A percentile compares a stretch with the other conserved stretches of the same genome.
Conservation (phyloP, 2,888 invertebrate species). For the Notodonta dromedarius region DNA sequence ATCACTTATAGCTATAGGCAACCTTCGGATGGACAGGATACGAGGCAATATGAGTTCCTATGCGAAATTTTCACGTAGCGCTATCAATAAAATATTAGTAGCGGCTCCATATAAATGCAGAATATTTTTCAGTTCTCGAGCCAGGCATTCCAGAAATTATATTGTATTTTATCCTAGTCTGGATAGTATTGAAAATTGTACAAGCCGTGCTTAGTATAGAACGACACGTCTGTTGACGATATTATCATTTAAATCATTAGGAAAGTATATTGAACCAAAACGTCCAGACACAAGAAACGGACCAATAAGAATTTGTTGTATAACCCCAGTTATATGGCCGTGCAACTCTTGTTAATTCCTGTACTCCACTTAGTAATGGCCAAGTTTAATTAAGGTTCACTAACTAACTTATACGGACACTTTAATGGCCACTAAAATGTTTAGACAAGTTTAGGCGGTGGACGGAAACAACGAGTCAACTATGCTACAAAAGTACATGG, state of each 20-base stretch:
- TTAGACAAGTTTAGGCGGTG: neutral
- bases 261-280: neutral
- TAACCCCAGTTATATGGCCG: neutral
- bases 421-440: constrained; percentile 7
- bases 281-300: neutral
- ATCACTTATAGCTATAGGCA: no score
- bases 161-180: no score
- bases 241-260: neutral
- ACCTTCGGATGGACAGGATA: no score
- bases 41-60: no score
- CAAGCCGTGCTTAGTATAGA: no score
- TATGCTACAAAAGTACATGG: neutral
- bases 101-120: no score
- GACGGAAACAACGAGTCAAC: neutral
- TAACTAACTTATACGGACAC: constrained; percentile 2
- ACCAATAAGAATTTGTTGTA: neutral
- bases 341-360: constrained; percentile 1
- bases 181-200: no score
- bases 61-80: no score
- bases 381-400: constrained; percentile 7
- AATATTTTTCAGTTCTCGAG: no score
- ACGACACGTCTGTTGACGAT: no score
- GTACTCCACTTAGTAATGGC: neutral
- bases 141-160: no score
- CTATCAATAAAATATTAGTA: no score